Evolutionary conservation across 2,888 invertebrate species (phyloP).

Genomic region (Pocota personata): DNA sequence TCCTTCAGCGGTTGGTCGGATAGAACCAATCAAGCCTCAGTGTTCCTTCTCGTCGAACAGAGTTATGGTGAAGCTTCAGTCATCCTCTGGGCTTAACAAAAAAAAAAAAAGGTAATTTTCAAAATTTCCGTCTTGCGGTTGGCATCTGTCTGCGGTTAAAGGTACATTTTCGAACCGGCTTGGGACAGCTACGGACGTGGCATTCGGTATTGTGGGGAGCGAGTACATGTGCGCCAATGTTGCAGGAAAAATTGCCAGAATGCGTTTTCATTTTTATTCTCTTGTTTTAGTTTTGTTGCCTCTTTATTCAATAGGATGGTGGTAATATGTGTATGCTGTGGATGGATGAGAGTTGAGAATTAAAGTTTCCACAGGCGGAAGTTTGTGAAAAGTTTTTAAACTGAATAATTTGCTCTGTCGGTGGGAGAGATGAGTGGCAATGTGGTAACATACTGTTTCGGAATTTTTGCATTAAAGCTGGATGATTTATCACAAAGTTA

Average conservation of each 20-base stretch:
- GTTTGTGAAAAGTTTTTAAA: slow-evolving; percentile 40
- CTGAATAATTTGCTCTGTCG: slow-evolving; percentile 21
- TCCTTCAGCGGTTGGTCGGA: slow-evolving; percentile 46
- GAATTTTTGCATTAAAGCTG: slow-evolving; percentile 28
- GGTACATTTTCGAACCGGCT: slow-evolving; percentile 53
- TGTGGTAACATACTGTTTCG: slow-evolving; percentile 38
- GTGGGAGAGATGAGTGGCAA: not conserved
- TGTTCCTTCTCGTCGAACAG: not conserved
- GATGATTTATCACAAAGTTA: slow-evolving; percentile 41
- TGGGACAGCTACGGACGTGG: not conserved
- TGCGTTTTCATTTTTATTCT: slow-evolving; percentile 43
- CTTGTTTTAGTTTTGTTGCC: slow-evolving; percentile 12
- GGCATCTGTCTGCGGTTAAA: slow-evolving; percentile 73
- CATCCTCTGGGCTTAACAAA: slow-evolving; percentile 10
- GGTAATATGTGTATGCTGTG: not conserved
- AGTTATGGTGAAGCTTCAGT: slow-evolving; percentile 19
- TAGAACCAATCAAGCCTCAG: too few relatives aligned
- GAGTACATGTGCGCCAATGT: slow-evolving; percentile 15
- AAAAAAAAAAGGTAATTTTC: slow-evolving; percentile 53
- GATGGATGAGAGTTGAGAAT: slow-evolving; percentile 30
- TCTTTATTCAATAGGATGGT: not conserved
- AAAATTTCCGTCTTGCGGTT: slow-evolving; percentile 71
- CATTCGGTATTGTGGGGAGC: not conserved
- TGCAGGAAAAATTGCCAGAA: slow-evolving; percentile 53
- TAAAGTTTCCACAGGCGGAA: slow-evolving; percentile 18